Evolutionary conservation across 2,888 invertebrate species (phyloP), one percentile per base, ranked within the genome.

Genomic region (Rhagonycha lutea): DNA sequence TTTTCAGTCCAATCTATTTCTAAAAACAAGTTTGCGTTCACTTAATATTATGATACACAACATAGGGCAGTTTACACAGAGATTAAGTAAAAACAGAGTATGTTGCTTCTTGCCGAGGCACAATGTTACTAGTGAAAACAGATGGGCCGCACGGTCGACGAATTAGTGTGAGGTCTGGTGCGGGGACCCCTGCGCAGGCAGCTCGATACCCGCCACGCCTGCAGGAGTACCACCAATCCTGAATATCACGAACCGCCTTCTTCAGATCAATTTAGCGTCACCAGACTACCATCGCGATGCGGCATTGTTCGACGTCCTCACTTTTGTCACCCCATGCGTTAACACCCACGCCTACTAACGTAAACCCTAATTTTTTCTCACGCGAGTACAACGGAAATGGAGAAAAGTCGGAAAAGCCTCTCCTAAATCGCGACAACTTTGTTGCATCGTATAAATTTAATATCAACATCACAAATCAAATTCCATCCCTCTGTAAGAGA

Each of bases 11-110:
- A 87, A 88, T 88, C 88, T 86, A 86, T 87, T 87, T 87, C 85
- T 86, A 83, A 88, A 91, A 91, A 91, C 91, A 91, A 90, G 90
- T 89, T 90, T 90, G 90, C 90, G 91, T 90, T 87, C 87, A 87
- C 86, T 87, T 86, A 87, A 92, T 94, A 93, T 94, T 94, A 93
- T 92, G 92, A 93, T 92, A 93, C 93, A 94, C 93, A 94, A 94
- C 94, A 94, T 92, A 89, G 88, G 88, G 89, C 89, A 91, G 94
- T 94, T 94, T 94, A 94, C 94, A 93, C 93, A 94, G 92, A 87
- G 89, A 89, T 88, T 88, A 88, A 89, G 89, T 88, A 88, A 90
- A 90, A 89, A 90, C 89, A 90, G 86, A 84, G 86, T 86, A 88
- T 88, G 88, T 88, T 87, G 88, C 89, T 89, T 87, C 88, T 88